phyloP scores from a whole-genome alignment of 64 coral and sea anemone genomes.

The Orbicella faveolata region DNA sequence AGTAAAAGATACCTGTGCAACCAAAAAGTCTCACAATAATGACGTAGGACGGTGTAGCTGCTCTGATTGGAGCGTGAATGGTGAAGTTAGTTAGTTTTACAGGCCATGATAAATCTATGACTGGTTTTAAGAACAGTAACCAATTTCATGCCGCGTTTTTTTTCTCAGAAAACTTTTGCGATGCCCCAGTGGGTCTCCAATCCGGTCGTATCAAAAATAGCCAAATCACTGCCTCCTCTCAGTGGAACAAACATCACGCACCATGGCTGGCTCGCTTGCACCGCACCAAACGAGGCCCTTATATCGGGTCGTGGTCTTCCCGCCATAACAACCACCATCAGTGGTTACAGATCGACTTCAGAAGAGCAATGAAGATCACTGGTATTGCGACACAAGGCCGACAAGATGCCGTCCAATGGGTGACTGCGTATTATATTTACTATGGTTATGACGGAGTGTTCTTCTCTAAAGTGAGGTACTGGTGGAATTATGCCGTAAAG shows the following conservation, averaged over 20 bases:
- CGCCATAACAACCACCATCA: slow-evolving; percentile 48
- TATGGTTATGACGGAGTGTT: slow-evolving; percentile 56
- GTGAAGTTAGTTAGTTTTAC: too few relatives aligned
- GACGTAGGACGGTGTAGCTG: too few relatives aligned
- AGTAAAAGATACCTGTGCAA: not conserved
- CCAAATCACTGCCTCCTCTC: slow-evolving; percentile 65
- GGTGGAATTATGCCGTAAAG: slow-evolving; percentile 34
- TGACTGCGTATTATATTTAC: slow-evolving; percentile 57
- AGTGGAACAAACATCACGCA: slow-evolving; percentile 33
- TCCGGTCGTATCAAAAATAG: slow-evolving; percentile 73
- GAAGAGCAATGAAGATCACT: slow-evolving; percentile 54
- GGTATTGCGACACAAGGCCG: slow-evolving; percentile 75
- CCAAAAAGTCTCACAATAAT: too few relatives aligned
- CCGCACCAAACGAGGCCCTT: slow-evolving; percentile 2
- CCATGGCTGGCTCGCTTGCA: slow-evolving; percentile 59
- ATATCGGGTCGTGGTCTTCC: slow-evolving; percentile 53
- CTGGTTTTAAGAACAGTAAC: not conserved
- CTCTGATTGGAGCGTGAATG: too few relatives aligned
- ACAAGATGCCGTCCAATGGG: slow-evolving; percentile 51
- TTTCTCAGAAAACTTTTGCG: slow-evolving; percentile 65
- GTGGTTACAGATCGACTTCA: slow-evolving; percentile 52
- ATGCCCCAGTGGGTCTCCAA: slow-evolving; percentile 69
- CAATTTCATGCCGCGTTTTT: not conserved
- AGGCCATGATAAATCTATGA: not conserved
- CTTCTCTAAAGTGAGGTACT: slow-evolving; percentile 34